phyloP scores from a whole-genome alignment of 1,140 invertebrate species.

The Ganaspis sp. region DNA sequence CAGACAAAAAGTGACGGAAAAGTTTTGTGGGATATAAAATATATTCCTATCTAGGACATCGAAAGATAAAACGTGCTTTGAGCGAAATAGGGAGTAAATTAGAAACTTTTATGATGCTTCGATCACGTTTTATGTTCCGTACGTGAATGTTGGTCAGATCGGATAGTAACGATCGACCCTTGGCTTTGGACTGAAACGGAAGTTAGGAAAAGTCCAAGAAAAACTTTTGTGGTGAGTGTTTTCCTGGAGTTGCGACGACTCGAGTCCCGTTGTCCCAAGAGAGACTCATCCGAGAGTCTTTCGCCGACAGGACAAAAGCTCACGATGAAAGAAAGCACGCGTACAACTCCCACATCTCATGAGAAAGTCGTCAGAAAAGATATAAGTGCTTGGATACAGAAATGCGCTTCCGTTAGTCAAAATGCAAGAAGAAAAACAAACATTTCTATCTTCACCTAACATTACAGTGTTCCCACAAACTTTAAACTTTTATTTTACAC shows the following conservation, averaged over 20 bases:
- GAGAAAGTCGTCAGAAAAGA: background rate
- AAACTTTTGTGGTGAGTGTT: slow-evolving; percentile 27
- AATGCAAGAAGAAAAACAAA: background rate
- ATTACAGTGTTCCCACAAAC: background rate
- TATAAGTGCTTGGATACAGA: slow-evolving; percentile 23
- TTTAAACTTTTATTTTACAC: too few species aligned
- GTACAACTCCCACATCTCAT: background rate
- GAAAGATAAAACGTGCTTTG: slow-evolving; percentile 4
- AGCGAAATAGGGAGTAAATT: background rate
- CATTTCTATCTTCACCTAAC: background rate
- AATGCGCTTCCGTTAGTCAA: slow-evolving; percentile 25
- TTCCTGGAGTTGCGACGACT: background rate
- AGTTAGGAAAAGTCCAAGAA: slow-evolving; percentile 22
- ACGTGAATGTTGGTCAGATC: background rate
- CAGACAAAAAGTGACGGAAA: too few species aligned
- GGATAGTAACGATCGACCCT: background rate
- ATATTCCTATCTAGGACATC: slow-evolving; percentile 1
- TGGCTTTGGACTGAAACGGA: background rate
- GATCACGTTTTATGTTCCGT: background rate
- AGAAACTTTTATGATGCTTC: background rate
- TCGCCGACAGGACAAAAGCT: slow-evolving; percentile 12
- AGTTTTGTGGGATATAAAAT: background rate
- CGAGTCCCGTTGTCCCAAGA: background rate
- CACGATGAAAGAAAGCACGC: slow-evolving; percentile 15
- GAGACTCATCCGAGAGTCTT: slow-evolving; percentile 14